These are phyloP conservation scores for Conus betulinus DNA, from an alignment of 1,140 invertebrate species.

Conservation along the genomic window DNA sequence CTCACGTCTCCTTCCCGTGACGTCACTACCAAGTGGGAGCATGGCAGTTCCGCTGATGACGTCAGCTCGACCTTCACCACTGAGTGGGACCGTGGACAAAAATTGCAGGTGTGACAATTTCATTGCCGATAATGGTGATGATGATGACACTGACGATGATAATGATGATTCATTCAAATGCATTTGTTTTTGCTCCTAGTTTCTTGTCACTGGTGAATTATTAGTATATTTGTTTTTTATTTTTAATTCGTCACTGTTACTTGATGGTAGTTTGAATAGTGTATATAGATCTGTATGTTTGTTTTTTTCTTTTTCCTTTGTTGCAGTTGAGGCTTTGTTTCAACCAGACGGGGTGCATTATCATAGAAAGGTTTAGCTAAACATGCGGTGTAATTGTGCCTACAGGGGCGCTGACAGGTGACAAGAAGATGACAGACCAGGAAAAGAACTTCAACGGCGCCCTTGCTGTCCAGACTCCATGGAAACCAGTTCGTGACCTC, in stretches of 20 bases:
- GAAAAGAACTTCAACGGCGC: constrained; percentile 15
- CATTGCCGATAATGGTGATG: too few relatives aligned
- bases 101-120: constrained; percentile 24
- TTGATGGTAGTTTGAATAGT: too few relatives aligned
- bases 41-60: constrained; percentile 44
- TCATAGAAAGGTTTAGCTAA: too few relatives aligned
- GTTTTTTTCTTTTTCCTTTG: neutral
- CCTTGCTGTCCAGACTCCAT: constrained; percentile 33
- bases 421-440: constrained; percentile 9
- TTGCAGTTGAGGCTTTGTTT: too few relatives aligned
- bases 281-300: neutral
- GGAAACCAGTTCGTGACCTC: constrained; percentile 23
- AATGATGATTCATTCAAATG: too few relatives aligned
- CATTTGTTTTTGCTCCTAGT: too few relatives aligned
- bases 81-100: constrained; percentile 48
- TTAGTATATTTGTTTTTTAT: too few relatives aligned
- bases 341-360: too few relatives aligned
- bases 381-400: too few relatives aligned
- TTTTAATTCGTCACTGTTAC: neutral
- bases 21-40: constrained; percentile 45
- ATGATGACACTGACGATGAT: too few relatives aligned
- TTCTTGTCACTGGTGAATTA: too few relatives aligned
- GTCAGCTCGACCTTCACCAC: constrained; percentile 38
- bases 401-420: constrained; percentile 35
- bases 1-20: constrained; percentile 17